Percentiles rank a stretch among this genome's conserved stretches.
Evolutionary conservation across 2,888 invertebrate species (phyloP).

Genomic region (Stenurella melanura): DNA sequence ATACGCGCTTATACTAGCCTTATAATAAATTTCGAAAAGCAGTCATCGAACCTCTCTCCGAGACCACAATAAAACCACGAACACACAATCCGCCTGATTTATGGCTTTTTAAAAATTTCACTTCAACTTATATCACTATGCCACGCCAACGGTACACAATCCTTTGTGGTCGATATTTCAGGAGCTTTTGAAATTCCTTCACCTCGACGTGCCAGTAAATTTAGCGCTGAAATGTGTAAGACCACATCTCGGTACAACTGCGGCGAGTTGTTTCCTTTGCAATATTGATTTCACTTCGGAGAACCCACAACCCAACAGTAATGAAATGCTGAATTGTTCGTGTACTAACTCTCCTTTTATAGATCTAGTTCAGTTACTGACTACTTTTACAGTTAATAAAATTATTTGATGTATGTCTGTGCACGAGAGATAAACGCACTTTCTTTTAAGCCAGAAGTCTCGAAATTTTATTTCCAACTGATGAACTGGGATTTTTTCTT

Average conservation of each 20-base stretch:
- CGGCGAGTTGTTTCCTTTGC: background rate
- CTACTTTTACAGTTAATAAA: no score
- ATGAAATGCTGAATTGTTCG: no score
- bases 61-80: background rate
- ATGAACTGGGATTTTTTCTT: no score
- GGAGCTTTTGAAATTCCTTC: constrained; percentile 2
- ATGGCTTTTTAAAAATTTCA: background rate
- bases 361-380: no score
- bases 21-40: background rate
- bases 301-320: background rate
- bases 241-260: background rate
- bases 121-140: constrained; percentile 4
- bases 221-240: constrained; percentile 21
- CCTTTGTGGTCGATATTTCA: constrained; percentile 17
- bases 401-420: no score
- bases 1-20: background rate
- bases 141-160: background rate
- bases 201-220: constrained; percentile 9
- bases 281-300: constrained; percentile 1
- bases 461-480: no score
- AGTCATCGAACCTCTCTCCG: background rate
- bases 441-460: no score
- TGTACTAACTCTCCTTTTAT: no score
- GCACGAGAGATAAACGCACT: no score
- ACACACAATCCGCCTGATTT: background rate